phyloP scores from a whole-genome alignment of 2,888 invertebrate species.

The Leptinotarsa haldemani region DNA sequence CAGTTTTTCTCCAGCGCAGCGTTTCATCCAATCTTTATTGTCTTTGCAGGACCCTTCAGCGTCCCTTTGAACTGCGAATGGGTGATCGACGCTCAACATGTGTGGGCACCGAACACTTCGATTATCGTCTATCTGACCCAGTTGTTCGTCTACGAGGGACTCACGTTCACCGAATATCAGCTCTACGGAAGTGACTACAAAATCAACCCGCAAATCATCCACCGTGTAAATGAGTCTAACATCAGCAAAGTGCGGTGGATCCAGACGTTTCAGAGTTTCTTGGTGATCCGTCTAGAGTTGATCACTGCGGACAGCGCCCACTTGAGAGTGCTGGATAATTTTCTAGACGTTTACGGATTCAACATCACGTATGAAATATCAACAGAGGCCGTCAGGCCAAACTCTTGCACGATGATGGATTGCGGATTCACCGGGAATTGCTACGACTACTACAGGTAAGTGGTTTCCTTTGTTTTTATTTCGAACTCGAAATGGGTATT shows the following conservation, averaged over 20 bases:
- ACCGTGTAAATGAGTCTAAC: constrained; percentile 77
- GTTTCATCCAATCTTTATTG: not conserved
- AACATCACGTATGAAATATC: constrained; percentile 91
- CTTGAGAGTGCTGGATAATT: constrained; percentile 81
- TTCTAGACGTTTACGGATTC: constrained; percentile 90
- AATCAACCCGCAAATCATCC: constrained; percentile 71
- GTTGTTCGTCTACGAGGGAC: constrained; percentile 81
- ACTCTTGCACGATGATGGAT: constrained; percentile 81
- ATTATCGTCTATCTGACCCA: constrained; percentile 91
- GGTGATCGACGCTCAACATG: constrained; percentile 83
- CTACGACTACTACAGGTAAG: constrained; percentile 82
- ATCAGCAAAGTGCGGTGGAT: constrained; percentile 75
- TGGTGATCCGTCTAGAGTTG: constrained; percentile 83
- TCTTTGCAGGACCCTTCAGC: constrained; percentile 82
- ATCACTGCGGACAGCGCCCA: constrained; percentile 83
- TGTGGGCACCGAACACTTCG: constrained; percentile 70
- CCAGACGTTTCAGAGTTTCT: constrained; percentile 76
- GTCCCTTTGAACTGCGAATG: constrained; percentile 86
- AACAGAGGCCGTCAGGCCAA: constrained; percentile 67
- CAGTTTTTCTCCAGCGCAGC: not conserved
- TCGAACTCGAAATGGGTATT: not conserved
- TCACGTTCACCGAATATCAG: constrained; percentile 59
- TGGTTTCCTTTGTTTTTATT: constrained; percentile 48
- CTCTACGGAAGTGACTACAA: constrained; percentile 56
- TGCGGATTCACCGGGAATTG: constrained; percentile 91